phyloP scores from a whole-genome alignment of 2,888 invertebrate genomes.

The Epirrhoe alternata region DNA sequence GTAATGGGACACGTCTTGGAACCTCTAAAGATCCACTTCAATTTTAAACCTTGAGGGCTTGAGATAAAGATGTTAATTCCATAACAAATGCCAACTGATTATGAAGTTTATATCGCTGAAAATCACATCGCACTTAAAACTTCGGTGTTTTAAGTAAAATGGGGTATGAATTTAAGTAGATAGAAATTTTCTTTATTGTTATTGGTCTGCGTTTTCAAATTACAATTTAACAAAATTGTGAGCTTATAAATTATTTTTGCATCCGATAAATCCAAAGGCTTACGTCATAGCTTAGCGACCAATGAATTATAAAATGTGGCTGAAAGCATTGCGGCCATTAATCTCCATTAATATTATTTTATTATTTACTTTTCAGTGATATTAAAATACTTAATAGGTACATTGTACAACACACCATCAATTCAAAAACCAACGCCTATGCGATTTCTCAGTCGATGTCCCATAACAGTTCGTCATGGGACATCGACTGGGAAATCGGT shows the following conservation, averaged over 20 bases:
- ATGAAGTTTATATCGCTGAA: slow-evolving; percentile 38
- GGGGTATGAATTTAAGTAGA: slow-evolving; percentile 37
- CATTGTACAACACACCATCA: no score
- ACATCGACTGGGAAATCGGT: no score
- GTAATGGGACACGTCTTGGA: slow-evolving; percentile 34
- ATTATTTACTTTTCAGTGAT: no score
- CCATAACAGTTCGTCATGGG: no score
- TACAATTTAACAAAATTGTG: neutral
- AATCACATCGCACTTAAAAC: slow-evolving; percentile 40
- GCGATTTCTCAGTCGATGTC: no score
- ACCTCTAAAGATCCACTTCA: slow-evolving; percentile 3
- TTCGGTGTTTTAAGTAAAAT: slow-evolving; percentile 36
- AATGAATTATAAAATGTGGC: neutral
- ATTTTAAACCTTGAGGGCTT: slow-evolving; percentile 14
- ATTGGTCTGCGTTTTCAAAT: slow-evolving; percentile 11
- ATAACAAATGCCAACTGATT: slow-evolving; percentile 25
- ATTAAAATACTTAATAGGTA: no score
- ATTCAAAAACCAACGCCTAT: no score
- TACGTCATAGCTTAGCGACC: neutral
- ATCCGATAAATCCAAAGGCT: neutral
- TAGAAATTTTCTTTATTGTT: slow-evolving; percentile 35
- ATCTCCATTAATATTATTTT: no score
- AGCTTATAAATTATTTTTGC: neutral
- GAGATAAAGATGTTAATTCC: slow-evolving; percentile 9
- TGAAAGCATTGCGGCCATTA: no score